phyloP scores from a whole-genome alignment of 2,797 vertebrate genomes.

The Stomatorhinus walkeri region DNA sequence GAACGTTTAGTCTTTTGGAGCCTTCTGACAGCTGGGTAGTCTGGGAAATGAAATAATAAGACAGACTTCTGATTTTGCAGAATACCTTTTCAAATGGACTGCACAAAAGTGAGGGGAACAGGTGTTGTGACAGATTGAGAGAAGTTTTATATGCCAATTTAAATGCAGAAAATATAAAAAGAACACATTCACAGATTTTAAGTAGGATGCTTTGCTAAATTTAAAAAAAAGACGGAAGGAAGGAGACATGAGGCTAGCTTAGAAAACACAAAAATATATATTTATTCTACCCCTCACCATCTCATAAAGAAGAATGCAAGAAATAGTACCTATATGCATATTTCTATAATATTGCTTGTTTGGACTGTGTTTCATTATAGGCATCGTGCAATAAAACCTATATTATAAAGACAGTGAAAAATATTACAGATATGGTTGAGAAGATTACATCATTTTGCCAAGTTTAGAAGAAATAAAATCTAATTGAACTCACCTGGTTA shows the following conservation, averaged over 20 bases:
- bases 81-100: background rate
- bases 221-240: background rate
- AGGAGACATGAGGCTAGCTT: background rate
- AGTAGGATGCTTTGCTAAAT: slow-evolving; percentile 16
- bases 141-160: slow-evolving; percentile 16
- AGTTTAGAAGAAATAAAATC: background rate
- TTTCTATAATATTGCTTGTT: background rate
- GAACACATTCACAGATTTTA: slow-evolving; percentile 7
- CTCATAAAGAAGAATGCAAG: background rate
- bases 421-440: background rate
- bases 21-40: slow-evolving; percentile 54
- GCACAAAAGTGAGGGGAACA: slow-evolving; percentile 1
- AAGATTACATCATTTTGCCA: background rate
- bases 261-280: background rate
- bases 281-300: background rate
- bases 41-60: slow-evolving; percentile 40
- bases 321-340: background rate
- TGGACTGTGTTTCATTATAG: background rate
- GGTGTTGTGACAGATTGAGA: slow-evolving; percentile 12
- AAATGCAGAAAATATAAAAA: slow-evolving; percentile 13
- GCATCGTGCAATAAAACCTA: background rate
- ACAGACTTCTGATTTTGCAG: background rate
- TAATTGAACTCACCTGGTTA: background rate
- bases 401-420: background rate
- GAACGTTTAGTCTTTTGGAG: slow-evolving; percentile 44